Evolutionary conservation across 2,797 vertebrate species (phyloP).

Genomic region (Spinibarbus caldwelli): DNA sequence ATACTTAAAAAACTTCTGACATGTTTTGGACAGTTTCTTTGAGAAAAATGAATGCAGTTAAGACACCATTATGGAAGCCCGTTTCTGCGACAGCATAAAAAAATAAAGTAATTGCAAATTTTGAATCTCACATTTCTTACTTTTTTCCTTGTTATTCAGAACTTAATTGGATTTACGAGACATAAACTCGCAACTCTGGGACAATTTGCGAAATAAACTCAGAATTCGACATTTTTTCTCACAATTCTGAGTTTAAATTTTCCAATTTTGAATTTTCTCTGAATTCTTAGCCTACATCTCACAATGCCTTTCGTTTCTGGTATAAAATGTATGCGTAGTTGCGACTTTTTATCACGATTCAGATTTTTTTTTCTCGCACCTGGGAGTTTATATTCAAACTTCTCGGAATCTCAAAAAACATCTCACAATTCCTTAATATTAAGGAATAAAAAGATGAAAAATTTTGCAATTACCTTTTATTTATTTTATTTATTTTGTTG

Average conservation of each 20-base stretch:
- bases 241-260: too few species aligned
- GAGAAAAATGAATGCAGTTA: neutral
- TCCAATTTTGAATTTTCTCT: neutral
- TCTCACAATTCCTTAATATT: neutral
- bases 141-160: neutral
- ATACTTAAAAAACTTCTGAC: constrained; percentile 18
- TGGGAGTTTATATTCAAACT: neutral
- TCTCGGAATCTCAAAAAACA: neutral
- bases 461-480: neutral
- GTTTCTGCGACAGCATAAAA: neutral
- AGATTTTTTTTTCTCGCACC: neutral
- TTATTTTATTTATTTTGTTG: too few species aligned
- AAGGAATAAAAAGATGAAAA: neutral
- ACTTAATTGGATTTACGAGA: neutral
- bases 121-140: neutral
- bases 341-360: too few species aligned
- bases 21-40: neutral
- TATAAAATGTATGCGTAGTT: neutral
- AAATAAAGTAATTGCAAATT: neutral
- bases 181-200: neutral
- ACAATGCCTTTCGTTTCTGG: neutral
- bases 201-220: neutral
- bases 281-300: neutral
- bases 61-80: neutral
- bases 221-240: too few species aligned